Evolutionary conservation across 1,140 invertebrate genomes (phyloP), one percentile per base, ranked within the genome.

Genomic region (Stenopsyche tienmushanensis): DNA sequence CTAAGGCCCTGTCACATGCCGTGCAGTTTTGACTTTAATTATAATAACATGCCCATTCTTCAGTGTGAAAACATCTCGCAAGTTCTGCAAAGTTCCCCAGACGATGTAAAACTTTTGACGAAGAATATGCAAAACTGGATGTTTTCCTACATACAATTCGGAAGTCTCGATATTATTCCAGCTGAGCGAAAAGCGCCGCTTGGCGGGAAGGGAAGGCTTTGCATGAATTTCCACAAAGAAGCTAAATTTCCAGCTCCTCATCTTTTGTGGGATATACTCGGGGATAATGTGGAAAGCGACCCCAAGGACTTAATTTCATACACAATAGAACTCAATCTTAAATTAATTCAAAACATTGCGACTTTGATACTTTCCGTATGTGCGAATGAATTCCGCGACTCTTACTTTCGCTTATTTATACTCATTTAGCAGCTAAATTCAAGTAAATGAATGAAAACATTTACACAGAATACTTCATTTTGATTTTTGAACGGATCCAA

Each of bases 41-140:
- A 29, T 52, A 65, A 65, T 65, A 65, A 65, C 53, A 42, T 44
- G 53, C 45, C 26, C 54, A 39, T 58, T 49, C 63, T 58, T 50
- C 63, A 54, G 53, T 42, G n/a, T 17, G 24, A 24, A 49, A 58
- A 34, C 54, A 57, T 49, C 25, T n/a, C n/a, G n/a, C 20, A 63
- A 64, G 42, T 67, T 67, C 23, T 10, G 42, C 55, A 34, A 41
- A 41, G 20, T 23, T 60, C 17, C 13, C 1, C 1, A n/a, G n/a
- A n/a, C n/a, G n/a, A n/a, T n/a, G n/a, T n/a, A n/a, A 66, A 66
- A 66, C 55, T 66, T 60, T 53, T 15, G 13, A 24, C 44, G 45
- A 50, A 65, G 57, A 59, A 66, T 60, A 66, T 66, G 44, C 55
- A 55, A 45, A 47, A 45, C 57, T 58, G 47, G 62, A 24, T 66